phyloP scores from a whole-genome alignment of 2,888 invertebrate species.

The Agrilus biguttatus region DNA sequence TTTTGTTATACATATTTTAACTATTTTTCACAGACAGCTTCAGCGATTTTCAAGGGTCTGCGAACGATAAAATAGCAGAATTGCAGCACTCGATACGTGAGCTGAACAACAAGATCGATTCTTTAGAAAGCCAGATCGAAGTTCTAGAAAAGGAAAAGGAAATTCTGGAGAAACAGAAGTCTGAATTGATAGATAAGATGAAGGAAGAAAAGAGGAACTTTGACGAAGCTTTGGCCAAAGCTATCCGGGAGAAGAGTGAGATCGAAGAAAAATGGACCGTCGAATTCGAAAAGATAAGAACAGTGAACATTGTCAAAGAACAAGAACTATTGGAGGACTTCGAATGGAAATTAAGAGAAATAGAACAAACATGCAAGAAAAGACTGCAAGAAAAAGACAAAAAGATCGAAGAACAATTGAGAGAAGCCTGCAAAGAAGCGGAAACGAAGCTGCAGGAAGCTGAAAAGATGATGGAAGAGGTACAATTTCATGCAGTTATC shows the following conservation, averaged over 20 bases:
- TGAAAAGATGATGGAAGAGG: slow-evolving; percentile 27
- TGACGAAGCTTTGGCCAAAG: slow-evolving; percentile 44
- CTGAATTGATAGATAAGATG: slow-evolving; percentile 25
- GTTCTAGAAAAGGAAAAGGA: slow-evolving; percentile 34
- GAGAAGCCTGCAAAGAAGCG: slow-evolving; percentile 28
- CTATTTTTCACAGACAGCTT: slow-evolving; percentile 17
- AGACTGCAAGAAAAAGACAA: slow-evolving; percentile 46
- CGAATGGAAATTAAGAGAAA: slow-evolving; percentile 70
- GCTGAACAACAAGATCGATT: slow-evolving; percentile 34
- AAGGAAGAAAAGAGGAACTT: slow-evolving; percentile 38
- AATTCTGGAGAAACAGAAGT: slow-evolving; percentile 27
- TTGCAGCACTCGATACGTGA: slow-evolving; percentile 34
- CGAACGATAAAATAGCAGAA: slow-evolving; percentile 29
- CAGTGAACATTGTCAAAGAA: slow-evolving; percentile 54
- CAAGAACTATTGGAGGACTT: slow-evolving; percentile 64
- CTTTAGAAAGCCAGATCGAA: slow-evolving; percentile 34
- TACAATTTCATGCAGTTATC: slow-evolving; percentile 7
- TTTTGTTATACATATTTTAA: neutral
- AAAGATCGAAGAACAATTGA: slow-evolving; percentile 38
- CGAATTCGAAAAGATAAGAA: slow-evolving; percentile 54
- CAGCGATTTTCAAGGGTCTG: slow-evolving; percentile 21
- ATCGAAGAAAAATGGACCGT: slow-evolving; percentile 46
- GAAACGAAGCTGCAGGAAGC: slow-evolving; percentile 27
- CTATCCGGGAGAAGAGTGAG: slow-evolving; percentile 42
- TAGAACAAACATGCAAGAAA: slow-evolving; percentile 54